Percentiles rank a stretch among this genome's conserved stretches.
These are phyloP conservation scores for Candidula unifasciata DNA, from an alignment of 2,888 invertebrate species.

Conservation along the genomic window DNA sequence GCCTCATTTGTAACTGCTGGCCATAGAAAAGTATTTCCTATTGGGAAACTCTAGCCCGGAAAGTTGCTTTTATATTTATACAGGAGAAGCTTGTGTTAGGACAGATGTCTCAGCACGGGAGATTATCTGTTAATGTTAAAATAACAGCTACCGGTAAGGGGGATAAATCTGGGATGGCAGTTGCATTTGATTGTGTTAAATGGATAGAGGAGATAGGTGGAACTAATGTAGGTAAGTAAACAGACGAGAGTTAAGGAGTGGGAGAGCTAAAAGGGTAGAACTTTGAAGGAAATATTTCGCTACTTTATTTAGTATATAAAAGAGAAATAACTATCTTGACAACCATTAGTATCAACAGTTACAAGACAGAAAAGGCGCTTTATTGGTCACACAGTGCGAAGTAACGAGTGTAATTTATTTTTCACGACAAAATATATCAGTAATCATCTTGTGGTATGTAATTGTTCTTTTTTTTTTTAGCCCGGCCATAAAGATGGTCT, in stretches of 20 bases:
- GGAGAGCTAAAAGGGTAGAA: neutral
- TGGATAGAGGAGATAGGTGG: neutral
- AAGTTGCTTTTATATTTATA: slow-evolving; percentile 3
- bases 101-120: neutral
- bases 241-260: too few species aligned
- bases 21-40: neutral
- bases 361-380: too few species aligned
- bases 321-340: too few species aligned
- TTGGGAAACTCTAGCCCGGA: neutral
- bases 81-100: too few species aligned
- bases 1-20: neutral
- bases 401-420: too few species aligned
- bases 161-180: neutral
- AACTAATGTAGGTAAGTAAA: neutral
- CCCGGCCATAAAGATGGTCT: too few species aligned
- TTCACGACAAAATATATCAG: too few species aligned
- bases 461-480: too few species aligned
- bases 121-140: slow-evolving; percentile 1
- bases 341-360: too few species aligned
- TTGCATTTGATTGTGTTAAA: neutral
- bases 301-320: neutral
- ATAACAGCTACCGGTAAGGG: neutral
- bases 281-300: neutral
- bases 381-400: too few species aligned
- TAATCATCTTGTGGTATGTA: too few species aligned